Conservation (phyloP, 2,797 vertebrate species). For the Hirundo rustica region DNA sequence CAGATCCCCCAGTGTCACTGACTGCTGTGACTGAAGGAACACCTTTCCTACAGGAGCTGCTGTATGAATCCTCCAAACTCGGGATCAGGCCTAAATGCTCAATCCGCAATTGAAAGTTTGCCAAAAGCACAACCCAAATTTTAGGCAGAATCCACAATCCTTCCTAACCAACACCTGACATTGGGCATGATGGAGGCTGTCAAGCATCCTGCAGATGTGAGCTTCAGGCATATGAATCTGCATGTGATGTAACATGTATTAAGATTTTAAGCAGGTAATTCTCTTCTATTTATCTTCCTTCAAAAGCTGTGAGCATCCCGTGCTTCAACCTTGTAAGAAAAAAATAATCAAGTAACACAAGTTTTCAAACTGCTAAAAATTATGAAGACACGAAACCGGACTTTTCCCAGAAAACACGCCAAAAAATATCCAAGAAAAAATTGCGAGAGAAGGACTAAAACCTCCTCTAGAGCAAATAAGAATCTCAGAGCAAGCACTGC, state of each 20-base stretch:
- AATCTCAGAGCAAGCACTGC: not conserved
- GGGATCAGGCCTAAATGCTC: not conserved
- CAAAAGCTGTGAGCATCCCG: not conserved
- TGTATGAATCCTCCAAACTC: not conserved
- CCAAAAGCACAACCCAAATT: not conserved
- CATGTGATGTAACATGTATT: not conserved
- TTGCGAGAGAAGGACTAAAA: not conserved
- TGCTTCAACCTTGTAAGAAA: not conserved
- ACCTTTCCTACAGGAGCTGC: not conserved
- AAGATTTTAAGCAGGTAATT: not conserved
- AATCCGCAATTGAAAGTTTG: not conserved
- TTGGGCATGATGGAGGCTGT: accelerated
- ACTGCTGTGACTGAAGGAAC: not conserved
- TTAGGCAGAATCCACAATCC: not conserved
- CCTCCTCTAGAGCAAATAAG: not conserved
- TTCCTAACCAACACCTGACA: not conserved
- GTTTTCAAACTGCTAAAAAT: not conserved
- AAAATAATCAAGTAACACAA: accelerated
- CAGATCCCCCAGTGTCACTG: not conserved
- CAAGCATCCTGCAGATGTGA: not conserved
- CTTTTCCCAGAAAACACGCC: not conserved
- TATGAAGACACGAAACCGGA: not conserved
- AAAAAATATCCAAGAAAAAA: not conserved
- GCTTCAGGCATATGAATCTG: not conserved
- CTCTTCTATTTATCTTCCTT: not conserved